A percentile compares a stretch with the other conserved stretches of the same genome.
Conservation (phyloP, 2,797 vertebrate genomes). For the Macropus fuliginosus region DNA sequence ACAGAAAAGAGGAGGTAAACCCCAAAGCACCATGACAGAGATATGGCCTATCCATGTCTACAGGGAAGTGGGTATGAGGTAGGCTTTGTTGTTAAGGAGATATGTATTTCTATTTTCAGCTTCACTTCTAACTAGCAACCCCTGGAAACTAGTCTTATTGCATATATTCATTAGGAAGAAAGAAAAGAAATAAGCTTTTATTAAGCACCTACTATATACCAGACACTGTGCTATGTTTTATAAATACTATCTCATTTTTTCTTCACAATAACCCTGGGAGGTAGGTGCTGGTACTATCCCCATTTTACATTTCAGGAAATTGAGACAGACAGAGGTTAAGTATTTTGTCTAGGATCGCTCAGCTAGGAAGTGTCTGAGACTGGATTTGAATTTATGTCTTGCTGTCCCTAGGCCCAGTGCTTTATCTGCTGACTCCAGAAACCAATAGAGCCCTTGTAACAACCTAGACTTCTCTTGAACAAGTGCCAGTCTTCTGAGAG, state of each 20-base stretch:
- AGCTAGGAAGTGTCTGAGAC: not conserved
- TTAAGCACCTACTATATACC: not conserved
- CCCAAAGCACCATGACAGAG: not conserved
- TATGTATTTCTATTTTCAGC: not conserved
- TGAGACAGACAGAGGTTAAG: not conserved
- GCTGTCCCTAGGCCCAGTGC: not conserved
- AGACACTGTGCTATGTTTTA: not conserved
- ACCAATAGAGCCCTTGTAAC: not conserved
- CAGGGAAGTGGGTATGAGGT: not conserved
- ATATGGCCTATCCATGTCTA: not conserved
- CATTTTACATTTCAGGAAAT: not conserved
- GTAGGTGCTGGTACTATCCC: not conserved
- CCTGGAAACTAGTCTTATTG: not conserved
- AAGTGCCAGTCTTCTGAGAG: not conserved
- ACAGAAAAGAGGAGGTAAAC: constrained; percentile 86
- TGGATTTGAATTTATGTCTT: not conserved
- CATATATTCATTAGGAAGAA: not conserved
- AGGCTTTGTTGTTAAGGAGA: not conserved
- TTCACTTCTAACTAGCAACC: not conserved
- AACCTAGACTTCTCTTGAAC: not conserved
- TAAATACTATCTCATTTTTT: not conserved
- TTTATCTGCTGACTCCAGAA: not conserved
- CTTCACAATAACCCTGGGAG: not conserved
- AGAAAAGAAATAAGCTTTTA: not conserved
- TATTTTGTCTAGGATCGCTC: not conserved